Base-by-base conservation (phyloP, 2,113 vertebrate genomes). In the Camarhynchus parvulus region DNA sequence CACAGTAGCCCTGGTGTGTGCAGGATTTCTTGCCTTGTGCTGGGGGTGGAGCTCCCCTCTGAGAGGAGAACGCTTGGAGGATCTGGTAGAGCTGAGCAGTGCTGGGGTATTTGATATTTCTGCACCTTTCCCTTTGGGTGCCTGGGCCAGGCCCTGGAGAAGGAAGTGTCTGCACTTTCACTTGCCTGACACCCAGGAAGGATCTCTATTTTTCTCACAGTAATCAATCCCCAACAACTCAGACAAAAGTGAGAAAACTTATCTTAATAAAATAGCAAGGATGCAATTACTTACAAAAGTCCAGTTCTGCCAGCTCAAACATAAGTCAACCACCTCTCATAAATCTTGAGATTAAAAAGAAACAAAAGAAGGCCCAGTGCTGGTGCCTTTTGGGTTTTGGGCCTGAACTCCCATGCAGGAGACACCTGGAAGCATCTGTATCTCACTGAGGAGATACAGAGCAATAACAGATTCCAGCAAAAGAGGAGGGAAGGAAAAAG, bases 1-100 rank as follows among this genome's bases (percentile, higher is more conserved):
- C 85, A 80, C 86, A 83, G 95, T 93, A 96, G 95, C 94, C 81
- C 78, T 82, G 88, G 83, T 90, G 79, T 94, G 85, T 80, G 88
- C 55, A 78, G 94, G 79, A 47, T 93, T 95, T 63, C 83, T 92
- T 83, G 76, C 66, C 62, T 69, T 63, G 31, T 79, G 87, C 90
- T 66, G 75, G 83, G 93, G 91, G 92, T 94, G 87, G 91, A 88
- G 90, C 87, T 95, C 55, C 85, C 67, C 64, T 70, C 59, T 27
- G 93, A 78, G 78, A 94, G 82, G 78, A 80, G 95, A 68, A 68
- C 5, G 55, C 75, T 90, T 69, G 88, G 69, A 68, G 64, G 56
- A 21, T 14, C 64, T 56, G 77, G 41, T 44, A 8, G 90, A 88
- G 79, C 84, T 52, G 82, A 86, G 79, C 72, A 41, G 59, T 3